Evolutionary conservation across 2,113 vertebrate genomes (phyloP).

Genomic region (Prolemur simus): DNA sequence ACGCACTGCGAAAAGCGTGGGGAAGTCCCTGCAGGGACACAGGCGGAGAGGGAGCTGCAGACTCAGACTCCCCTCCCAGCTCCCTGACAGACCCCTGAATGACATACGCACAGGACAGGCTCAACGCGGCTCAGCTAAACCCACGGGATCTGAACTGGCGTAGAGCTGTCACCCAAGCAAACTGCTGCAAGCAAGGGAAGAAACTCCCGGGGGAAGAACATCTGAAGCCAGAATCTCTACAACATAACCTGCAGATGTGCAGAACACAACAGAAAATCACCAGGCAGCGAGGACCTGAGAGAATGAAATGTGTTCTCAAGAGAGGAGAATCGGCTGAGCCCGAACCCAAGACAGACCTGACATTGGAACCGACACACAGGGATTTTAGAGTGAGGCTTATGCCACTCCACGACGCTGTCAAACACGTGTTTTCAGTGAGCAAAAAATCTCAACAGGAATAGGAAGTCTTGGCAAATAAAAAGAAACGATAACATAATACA

Average conservation of each 20-base stretch:
- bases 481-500: background rate
- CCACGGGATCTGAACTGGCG: fast-evolving
- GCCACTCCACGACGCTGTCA: fast-evolving
- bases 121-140: background rate
- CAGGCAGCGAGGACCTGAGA: fast-evolving
- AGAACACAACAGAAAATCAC: background rate
- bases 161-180: background rate
- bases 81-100: fast-evolving
- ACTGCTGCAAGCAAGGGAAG: fast-evolving
- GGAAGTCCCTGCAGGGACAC: background rate
- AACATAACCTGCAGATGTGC: fast-evolving
- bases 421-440: background rate
- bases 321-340: background rate
- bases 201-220: fast-evolving
- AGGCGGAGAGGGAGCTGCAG: background rate
- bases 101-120: fast-evolving
- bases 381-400: fast-evolving
- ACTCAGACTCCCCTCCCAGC: fast-evolving
- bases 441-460: background rate
- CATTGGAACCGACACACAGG: fast-evolving
- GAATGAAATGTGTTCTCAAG: background rate
- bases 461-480: background rate
- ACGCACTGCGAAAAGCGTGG: fast-evolving
- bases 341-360: background rate
- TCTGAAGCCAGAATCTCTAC: no score